Evolutionary conservation across 1,140 invertebrate species (phyloP), one percentile per base, ranked within the genome.

Genomic region (Calliopsis andreniformis): DNA sequence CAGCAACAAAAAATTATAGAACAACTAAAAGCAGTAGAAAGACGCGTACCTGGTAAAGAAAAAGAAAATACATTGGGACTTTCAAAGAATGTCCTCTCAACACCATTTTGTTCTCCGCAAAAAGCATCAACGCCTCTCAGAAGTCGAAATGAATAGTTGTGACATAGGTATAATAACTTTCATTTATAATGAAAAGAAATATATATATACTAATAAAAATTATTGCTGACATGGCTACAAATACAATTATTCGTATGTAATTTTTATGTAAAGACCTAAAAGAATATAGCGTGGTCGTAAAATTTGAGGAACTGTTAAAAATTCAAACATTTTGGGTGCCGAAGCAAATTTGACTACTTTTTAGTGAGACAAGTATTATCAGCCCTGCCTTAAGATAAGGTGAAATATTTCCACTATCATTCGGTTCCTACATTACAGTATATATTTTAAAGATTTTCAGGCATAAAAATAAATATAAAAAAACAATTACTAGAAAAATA

Each of bases 51-150:
- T 43, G 80, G 81, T 63, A 88, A 89, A 71, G 91, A 90, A 47
- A 92, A 92, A 64, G 90, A 92, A 56, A 92, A 92, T 68, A 56
- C 90, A 25, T 81, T 79, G 25, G 76, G 61, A 58, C 28, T 86
- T 62, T 6, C 77, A 1, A 79, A 81, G 72, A 81, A 56, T 43
- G 61, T 23, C 25, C 73, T 87, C 55, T 78, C 84, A 1, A 87
- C 90, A 1, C 87, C 89, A 16, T 79, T 88, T 23, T 87, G 90
- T 28, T 89, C 91, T 2, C 90, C 89, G 7, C 88, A 79, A 45
- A 89, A 89, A 58, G 76, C 88, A 14, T 78, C 86, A 16, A 91
- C 89, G 3, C 90, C 91, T 8, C 76, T 92, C 42, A 87, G 88
- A 61, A 86, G 87, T 86, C 75, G 91, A 35, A 92, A 92, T 42